phyloP scores from a whole-genome alignment of 2,797 vertebrate genomes.

The Pangasius mekongensis region DNA sequence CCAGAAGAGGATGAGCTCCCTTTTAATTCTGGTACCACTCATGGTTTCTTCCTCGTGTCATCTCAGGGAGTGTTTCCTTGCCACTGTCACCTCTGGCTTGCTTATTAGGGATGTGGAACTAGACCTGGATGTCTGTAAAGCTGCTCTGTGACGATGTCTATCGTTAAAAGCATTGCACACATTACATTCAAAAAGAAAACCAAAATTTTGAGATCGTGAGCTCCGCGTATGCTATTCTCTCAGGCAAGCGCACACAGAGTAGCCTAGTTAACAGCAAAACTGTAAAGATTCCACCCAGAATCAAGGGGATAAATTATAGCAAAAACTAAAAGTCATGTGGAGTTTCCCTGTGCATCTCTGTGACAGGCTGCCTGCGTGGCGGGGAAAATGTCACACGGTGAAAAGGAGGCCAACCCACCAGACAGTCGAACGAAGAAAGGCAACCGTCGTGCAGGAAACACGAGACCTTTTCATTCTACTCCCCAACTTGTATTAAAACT shows the following conservation, averaged over 20 bases:
- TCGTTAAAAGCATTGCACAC: constrained; percentile 2
- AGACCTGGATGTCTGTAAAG: constrained; percentile 20
- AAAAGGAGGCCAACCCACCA: constrained; percentile 63
- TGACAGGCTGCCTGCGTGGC: constrained; percentile 52
- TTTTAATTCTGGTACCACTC: constrained; percentile 17
- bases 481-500: constrained; percentile 51
- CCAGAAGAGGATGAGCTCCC: constrained; percentile 4
- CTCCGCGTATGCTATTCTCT: not conserved
- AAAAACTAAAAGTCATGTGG: constrained; percentile 46
- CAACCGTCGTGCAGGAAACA: constrained; percentile 56
- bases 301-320: constrained; percentile 55
- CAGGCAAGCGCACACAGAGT: not conserved
- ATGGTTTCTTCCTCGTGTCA: constrained; percentile 27
- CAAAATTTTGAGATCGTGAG: not conserved
- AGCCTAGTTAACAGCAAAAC: constrained; percentile 38
- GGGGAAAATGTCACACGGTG: constrained; percentile 56
- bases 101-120: constrained; percentile 21
- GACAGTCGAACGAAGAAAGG: constrained; percentile 52
- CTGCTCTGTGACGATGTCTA: not conserved
- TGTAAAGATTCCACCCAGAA: constrained; percentile 36
- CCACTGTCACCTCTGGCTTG: constrained; percentile 21
- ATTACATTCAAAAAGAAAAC: not conserved
- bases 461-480: constrained; percentile 49
- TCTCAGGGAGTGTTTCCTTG: constrained; percentile 1
- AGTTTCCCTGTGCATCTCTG: constrained; percentile 52